Conservation (phyloP, 2,888 invertebrate species). For the Drosophila picticornis region DNA sequence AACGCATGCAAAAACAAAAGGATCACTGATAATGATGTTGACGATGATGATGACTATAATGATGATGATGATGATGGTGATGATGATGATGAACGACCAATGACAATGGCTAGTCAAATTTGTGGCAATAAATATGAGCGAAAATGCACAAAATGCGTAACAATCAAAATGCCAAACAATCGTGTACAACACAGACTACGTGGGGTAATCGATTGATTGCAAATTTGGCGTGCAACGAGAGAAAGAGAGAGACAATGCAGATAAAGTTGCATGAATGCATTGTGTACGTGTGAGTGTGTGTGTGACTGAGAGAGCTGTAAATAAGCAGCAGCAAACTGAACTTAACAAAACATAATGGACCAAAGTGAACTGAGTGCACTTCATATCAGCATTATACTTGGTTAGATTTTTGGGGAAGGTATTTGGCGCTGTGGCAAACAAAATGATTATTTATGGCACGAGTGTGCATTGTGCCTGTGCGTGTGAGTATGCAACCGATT, state of each 20-base stretch:
- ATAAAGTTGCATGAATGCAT: conserved; percentile 7
- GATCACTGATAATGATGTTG: conserved; percentile 38
- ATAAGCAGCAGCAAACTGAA: conserved; percentile 52
- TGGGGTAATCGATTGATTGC: conserved; percentile 37
- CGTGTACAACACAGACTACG: conserved; percentile 22
- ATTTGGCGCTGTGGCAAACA: conserved; percentile 46
- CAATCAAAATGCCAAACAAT: conserved; percentile 59
- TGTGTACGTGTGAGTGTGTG: conserved; percentile 5
- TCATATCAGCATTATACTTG: conserved; percentile 42
- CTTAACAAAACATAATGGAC: conserved; percentile 44
- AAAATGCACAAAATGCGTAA: conserved; percentile 51
- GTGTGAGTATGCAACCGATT: conserved; percentile 65
- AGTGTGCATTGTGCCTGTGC: conserved; percentile 50
- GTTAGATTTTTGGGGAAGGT: conserved; percentile 31
- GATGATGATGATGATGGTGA: conserved; percentile 3
- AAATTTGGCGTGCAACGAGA: conserved; percentile 29
- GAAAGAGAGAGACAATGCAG: conserved; percentile 2
- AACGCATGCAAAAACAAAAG: conserved; percentile 49
- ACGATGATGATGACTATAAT: conserved; percentile 26
- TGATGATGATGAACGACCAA: conserved; percentile 41
- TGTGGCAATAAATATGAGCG: conserved; percentile 58
- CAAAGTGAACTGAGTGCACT: conserved; percentile 36
- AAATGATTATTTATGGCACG: conserved; percentile 73
- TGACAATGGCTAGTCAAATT: conserved; percentile 63
- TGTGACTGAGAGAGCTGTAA: conserved; percentile 37